Conservation (phyloP, 2,888 invertebrate genomes). For the Dryococelus australis region DNA sequence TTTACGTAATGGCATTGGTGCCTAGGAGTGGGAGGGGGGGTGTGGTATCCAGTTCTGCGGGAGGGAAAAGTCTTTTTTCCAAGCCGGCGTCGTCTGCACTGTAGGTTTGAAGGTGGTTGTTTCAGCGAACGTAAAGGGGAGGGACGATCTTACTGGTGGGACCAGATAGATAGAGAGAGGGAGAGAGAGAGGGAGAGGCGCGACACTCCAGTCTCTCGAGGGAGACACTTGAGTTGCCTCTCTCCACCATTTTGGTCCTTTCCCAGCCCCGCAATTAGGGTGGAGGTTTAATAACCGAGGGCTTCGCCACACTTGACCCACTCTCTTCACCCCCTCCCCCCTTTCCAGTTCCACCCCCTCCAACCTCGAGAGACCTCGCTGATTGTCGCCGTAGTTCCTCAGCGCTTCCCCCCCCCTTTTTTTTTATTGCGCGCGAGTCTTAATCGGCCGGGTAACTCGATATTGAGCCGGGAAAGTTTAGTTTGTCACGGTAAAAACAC, state of each 20-base stretch:
- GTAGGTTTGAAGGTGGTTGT: too few relatives aligned
- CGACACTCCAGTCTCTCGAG: neutral
- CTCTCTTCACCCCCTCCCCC: neutral
- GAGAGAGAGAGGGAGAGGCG: neutral
- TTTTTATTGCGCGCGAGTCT: too few relatives aligned
- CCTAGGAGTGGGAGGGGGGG: too few relatives aligned
- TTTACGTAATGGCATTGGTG: too few relatives aligned
- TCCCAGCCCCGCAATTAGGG: constrained; percentile 9
- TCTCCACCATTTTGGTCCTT: neutral
- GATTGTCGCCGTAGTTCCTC: too few relatives aligned
- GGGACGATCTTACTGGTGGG: neutral
- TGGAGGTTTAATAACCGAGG: neutral
- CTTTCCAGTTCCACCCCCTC: neutral
- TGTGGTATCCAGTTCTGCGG: too few relatives aligned
- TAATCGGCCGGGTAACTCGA: too few relatives aligned
- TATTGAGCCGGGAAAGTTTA: too few relatives aligned
- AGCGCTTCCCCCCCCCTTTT: too few relatives aligned
- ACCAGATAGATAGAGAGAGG: neutral
- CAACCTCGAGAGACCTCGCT: neutral
- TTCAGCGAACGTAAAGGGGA: neutral
- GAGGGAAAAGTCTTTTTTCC: too few relatives aligned
- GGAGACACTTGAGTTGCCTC: neutral
- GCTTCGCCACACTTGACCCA: neutral
- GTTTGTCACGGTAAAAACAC: too few relatives aligned
- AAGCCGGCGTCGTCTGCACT: too few relatives aligned